These are phyloP conservation scores for Neodiprion virginianus DNA, from an alignment of 1,140 invertebrate species.

Conservation along the genomic window DNA sequence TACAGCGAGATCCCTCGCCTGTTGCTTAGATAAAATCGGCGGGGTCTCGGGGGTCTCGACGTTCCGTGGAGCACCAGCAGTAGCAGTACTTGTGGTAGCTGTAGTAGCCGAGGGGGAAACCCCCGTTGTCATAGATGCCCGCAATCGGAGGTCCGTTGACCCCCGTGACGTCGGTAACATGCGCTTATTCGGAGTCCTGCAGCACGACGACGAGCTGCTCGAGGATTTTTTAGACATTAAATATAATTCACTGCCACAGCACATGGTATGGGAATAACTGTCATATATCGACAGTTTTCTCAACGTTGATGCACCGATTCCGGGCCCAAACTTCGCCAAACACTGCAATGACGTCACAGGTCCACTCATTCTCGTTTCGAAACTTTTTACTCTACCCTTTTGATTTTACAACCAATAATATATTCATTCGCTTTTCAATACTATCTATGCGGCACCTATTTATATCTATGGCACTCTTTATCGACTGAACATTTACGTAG, in stretches of 20 bases:
- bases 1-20: slow-evolving; percentile 72
- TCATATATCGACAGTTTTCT: background rate
- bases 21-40: slow-evolving; percentile 65
- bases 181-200: slow-evolving; percentile 3
- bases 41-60: background rate
- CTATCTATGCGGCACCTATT: background rate
- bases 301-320: background rate
- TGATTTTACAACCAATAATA: background rate
- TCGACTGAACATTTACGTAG: background rate
- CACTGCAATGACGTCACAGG: background rate
- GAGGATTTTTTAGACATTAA: too few relatives aligned
- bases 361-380: background rate
- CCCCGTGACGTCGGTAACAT: background rate
- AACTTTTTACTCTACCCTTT: too few relatives aligned
- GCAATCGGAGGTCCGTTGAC: slow-evolving; percentile 6
- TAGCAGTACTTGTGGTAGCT: too few relatives aligned
- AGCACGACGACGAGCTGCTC: background rate
- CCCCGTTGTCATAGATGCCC: background rate
- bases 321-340: background rate
- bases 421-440: background rate
- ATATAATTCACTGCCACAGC: background rate
- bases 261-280: background rate
- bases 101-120: background rate
- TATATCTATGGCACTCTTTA: background rate
- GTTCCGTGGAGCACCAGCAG: background rate